A percentile compares a stretch with the other conserved stretches of the same genome.
Evolutionary conservation across 2,797 vertebrate species (phyloP).

Genomic region (Oreochromis grahami): DNA sequence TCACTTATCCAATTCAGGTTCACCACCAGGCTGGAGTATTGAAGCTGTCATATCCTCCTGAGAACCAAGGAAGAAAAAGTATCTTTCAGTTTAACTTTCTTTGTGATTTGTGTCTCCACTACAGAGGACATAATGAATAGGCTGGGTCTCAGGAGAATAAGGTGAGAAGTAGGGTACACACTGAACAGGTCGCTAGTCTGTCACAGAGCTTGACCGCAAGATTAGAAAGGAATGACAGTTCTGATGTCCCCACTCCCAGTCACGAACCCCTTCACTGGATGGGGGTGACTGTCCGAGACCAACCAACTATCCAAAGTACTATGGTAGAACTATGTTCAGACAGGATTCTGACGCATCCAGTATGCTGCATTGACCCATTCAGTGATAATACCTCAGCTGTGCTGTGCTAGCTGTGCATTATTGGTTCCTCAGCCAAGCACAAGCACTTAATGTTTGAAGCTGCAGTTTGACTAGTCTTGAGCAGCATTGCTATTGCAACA

Average conservation of each 20-base stretch:
- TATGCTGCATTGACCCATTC: background rate
- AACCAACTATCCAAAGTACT: background rate
- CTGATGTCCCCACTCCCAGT: background rate
- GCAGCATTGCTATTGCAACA: background rate
- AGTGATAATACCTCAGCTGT: background rate
- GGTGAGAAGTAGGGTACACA: background rate
- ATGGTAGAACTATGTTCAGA: background rate
- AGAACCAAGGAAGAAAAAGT: background rate
- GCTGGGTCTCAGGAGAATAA: background rate
- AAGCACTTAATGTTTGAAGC: background rate
- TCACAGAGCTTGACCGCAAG: background rate
- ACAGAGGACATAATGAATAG: background rate
- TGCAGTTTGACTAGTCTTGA: background rate
- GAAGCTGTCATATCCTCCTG: background rate
- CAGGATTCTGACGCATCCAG: accelerated
- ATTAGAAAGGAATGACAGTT: background rate
- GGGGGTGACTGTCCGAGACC: background rate
- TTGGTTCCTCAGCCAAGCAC: background rate
- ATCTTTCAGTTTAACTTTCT: background rate
- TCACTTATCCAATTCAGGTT: background rate
- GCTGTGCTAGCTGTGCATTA: background rate
- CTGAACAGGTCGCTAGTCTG: background rate
- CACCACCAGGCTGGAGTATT: background rate
- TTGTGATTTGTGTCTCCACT: background rate
- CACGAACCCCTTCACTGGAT: background rate